A percentile compares a stretch with the other conserved stretches of the same genome.
phyloP scores from a whole-genome alignment of 2,888 invertebrate species.

The Tetanocera ferruginea region DNA sequence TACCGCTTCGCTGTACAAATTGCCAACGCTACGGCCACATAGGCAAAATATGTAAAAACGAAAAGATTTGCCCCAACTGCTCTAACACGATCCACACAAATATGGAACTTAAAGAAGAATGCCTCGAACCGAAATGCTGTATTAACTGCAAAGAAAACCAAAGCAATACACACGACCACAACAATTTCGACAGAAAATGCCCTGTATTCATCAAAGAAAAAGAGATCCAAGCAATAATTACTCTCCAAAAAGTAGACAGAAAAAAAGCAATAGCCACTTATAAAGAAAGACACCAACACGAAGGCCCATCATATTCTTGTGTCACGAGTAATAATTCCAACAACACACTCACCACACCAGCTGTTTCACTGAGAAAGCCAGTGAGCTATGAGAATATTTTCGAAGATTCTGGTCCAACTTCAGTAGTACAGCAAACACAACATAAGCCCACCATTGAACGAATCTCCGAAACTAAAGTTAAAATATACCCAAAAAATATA shows the following conservation, averaged over 20 bases:
- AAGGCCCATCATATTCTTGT: no score
- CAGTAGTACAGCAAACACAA: no score
- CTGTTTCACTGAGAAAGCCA: no score
- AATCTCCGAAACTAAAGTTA: no score
- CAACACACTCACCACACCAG: no score
- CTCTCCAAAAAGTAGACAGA: slow-evolving; percentile 31
- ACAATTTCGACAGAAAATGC: slow-evolving; percentile 13
- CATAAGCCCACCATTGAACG: no score
- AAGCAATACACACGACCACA: slow-evolving; percentile 1
- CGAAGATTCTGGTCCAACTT: no score
- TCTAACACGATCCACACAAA: slow-evolving; percentile 9
- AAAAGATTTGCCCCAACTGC: slow-evolving; percentile 29
- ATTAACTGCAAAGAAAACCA: slow-evolving; percentile 2
- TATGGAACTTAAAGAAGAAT: slow-evolving; percentile 23
- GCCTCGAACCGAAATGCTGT: not conserved
- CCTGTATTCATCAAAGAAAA: slow-evolving; percentile 36
- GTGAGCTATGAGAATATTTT: no score
- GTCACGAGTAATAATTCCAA: no score
- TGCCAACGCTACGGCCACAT: slow-evolving; percentile 33
- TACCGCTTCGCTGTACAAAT: slow-evolving; percentile 24
- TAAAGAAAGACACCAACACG: slow-evolving; percentile 27
- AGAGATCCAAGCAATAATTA: slow-evolving; percentile 37
- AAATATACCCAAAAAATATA: no score
- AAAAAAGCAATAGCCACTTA: slow-evolving; percentile 23
- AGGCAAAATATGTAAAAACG: not conserved